phyloP scores from a whole-genome alignment of 2,797 vertebrate genomes.

The Spinus pinus region DNA sequence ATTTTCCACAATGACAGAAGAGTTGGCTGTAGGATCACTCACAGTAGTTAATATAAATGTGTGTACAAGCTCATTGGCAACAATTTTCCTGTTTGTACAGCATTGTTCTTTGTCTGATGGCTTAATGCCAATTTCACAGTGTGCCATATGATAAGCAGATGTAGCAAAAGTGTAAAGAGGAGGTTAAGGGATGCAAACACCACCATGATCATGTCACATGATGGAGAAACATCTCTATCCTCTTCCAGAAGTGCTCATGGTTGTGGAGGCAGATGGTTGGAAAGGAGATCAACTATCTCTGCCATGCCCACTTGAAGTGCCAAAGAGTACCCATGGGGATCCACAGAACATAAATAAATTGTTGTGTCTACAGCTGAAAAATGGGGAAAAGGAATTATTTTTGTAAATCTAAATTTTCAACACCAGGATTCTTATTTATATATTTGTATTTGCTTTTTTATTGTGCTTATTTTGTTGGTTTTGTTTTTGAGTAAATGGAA shows the following conservation, averaged over 20 bases:
- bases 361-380: neutral
- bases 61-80: neutral
- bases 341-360: neutral
- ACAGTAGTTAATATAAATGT: neutral
- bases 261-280: neutral
- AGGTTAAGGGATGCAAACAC: neutral
- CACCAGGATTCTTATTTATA: neutral
- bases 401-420: neutral
- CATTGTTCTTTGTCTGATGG: neutral
- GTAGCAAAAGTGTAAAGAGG: neutral
- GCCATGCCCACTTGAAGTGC: neutral
- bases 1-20: neutral
- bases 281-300: neutral
- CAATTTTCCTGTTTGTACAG: neutral
- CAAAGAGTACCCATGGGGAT: neutral
- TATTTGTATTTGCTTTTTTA: neutral
- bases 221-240: neutral
- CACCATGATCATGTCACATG: fast-evolving
- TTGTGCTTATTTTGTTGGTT: neutral
- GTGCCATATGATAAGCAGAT: neutral
- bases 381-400: neutral
- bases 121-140: neutral
- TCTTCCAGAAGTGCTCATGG: neutral
- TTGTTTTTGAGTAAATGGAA: neutral
- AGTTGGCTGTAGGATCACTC: neutral